Base-by-base conservation (phyloP, 2,888 invertebrate species). In the Chrysomela aeneicollis region DNA sequence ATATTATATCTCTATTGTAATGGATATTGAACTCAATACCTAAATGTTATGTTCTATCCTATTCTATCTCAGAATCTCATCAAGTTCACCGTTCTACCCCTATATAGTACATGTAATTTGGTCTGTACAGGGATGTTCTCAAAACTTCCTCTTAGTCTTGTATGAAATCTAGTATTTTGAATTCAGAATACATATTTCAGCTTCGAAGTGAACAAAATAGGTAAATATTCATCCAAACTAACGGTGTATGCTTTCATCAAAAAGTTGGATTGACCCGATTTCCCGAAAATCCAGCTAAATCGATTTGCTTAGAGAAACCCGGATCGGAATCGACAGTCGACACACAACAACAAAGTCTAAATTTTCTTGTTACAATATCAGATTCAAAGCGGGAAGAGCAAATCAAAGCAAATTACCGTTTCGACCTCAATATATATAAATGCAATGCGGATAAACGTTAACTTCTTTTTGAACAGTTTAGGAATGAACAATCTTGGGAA, bases 221-320 rank as follows among this genome's bases (percentile, higher is more conserved):
- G 26, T 57, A 58, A 63, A 59, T 59, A 15, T 42, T 15, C n/a
- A 58, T 21, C 22, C 12, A 30, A 63, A 63, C 63, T 63, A 53
- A 47, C 26, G 53, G 10, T 42, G 63, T 63, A 59, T 63, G 53
- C 59, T 47, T 63, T 35, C 59, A 63, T 59, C 59, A 63, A 63
- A 63, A 63, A 63, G 59, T 63, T 63, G 42, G 59, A 63, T 47
- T 59, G 63, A 63, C 63, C 63, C 59, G 59, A 59, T 59, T 63
- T 63, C 63, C 59, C 49, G 63, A 59, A 59, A 42, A 42, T 63
- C 49, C 32, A 63, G 63, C 63, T 63, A 59, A 63, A 63, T 63
- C 63, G 63, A 63, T 63, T 63, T 59, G 52, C 59, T 63, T 63
- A 63, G 30, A 47, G 58, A 59, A 63, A 47, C 63, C 63, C 63